Conservation (phyloP, 2,113 vertebrate species). For the Henicopernis longicauda region DNA sequence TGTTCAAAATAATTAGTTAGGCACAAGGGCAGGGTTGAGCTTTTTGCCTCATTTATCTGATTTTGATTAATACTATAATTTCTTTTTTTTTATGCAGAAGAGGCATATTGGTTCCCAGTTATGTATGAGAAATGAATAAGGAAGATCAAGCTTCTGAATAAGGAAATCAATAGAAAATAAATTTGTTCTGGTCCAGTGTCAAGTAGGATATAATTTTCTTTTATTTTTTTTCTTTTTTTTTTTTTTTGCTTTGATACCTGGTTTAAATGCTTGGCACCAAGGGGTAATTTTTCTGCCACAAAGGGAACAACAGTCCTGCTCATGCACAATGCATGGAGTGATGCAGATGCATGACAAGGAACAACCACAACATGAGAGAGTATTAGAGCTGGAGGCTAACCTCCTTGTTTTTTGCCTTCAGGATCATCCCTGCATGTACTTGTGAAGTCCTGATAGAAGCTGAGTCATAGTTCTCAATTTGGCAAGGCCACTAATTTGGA, state of each 20-base stretch:
- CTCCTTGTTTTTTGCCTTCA: neutral
- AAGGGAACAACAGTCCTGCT: neutral
- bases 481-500: neutral
- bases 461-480: neutral
- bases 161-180: constrained; percentile 31
- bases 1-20: constrained; percentile 69
- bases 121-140: constrained; percentile 14
- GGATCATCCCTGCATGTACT: neutral
- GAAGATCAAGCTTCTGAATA: constrained; percentile 5
- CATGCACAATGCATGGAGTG: neutral
- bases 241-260: neutral
- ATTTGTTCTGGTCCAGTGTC: neutral
- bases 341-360: neutral
- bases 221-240: neutral
- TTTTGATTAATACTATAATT: constrained; percentile 70
- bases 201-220: neutral
- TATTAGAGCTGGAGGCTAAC: neutral
- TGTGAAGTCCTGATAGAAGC: neutral
- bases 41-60: constrained; percentile 62
- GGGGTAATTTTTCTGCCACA: neutral
- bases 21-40: constrained; percentile 58
- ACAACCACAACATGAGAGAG: neutral
- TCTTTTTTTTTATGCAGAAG: constrained; percentile 29
- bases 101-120: constrained; percentile 12
- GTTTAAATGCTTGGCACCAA: neutral